These are phyloP conservation scores for Nomada lathburiana DNA, from an alignment of 2,888 invertebrate species.

Conservation along the genomic window DNA sequence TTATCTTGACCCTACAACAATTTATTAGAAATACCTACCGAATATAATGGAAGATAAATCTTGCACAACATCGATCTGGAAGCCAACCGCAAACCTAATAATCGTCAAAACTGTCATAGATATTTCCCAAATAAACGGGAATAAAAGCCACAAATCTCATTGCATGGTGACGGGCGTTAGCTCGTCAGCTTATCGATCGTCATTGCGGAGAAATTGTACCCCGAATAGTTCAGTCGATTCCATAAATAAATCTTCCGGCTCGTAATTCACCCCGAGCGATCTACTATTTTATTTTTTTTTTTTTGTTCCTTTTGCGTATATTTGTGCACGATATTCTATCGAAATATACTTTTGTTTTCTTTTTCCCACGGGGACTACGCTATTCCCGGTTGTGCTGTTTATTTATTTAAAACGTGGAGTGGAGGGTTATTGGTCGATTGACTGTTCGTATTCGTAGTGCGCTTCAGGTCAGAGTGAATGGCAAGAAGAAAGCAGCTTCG, in stretches of 20 bases:
- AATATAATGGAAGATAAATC: neutral
- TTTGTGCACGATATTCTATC: neutral
- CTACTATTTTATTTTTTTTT: neutral
- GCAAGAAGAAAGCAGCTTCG: conserved; percentile 4
- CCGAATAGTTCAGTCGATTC: neutral
- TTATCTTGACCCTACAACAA: too few relatives aligned
- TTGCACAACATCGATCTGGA: neutral
- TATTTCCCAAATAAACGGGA: neutral
- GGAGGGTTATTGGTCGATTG: neutral
- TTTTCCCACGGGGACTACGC: too few relatives aligned
- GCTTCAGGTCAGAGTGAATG: conserved; percentile 16
- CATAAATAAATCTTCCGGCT: conserved; percentile 33
- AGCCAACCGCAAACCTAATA: neutral
- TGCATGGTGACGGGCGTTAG: neutral
- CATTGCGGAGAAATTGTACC: conserved; percentile 23
- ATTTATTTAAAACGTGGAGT: conserved; percentile 13
- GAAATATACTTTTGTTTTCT: neutral
- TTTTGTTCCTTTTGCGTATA: too few relatives aligned
- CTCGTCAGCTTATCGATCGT: conserved; percentile 29
- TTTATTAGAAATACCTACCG: too few relatives aligned
- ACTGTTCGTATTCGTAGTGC: neutral
- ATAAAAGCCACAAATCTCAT: conserved; percentile 11
- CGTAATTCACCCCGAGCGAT: conserved; percentile 19
- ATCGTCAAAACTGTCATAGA: neutral
- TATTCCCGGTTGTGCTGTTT: neutral